Evolutionary conservation across 2,113 vertebrate species (phyloP), one percentile per base, ranked within the genome.

Genomic region (Pao palembangensis): DNA sequence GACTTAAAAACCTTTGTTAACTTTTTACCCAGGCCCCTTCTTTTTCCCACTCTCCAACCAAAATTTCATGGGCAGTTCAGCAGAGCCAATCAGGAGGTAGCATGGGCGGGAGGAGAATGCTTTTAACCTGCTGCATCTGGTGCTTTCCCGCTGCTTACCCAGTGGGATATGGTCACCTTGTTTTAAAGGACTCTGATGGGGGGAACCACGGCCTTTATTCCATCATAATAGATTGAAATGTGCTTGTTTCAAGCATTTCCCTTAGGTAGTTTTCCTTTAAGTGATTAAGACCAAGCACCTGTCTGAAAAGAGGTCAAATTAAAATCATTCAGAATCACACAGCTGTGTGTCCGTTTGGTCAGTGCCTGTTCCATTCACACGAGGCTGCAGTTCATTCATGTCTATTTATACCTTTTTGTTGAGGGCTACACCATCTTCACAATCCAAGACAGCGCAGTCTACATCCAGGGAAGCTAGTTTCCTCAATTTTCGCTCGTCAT

Each of bases 381-480:
- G 1, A 64, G 15, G 52, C 44, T 46, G 59, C 6, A 58, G 46
- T 67, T 58, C 12, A 43, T 58, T 53, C 25, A 53, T 67, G 49
- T 52, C 64, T 41, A 1, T 61, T 3, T 49, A 49, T 92, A 98
- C 96, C 94, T 99, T 99, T 83, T 92, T 94, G 85, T 89, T 98
- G 63, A 94, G 85, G 75, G 96, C 97, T 63, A 99, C 97, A 0
- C 96, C 97, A 48, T 99, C 97, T 85, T 99, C 96, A 55, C 96
- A 99, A 89, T 99, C 96, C 38, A 99, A 81, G 60, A 98, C 95
- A 0, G 93, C 95, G 54, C 96, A 99, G 75, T 98, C 97, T 8
- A 96, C 93, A 4, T 92, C 87, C 61, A 99, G 87, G 1, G 91
- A 91, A 0, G 94, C 81, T 43, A 99, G 93, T 87, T 99, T 99